Evolutionary conservation across 1,140 invertebrate genomes (phyloP).

Genomic region (Chelonus insularis): DNA sequence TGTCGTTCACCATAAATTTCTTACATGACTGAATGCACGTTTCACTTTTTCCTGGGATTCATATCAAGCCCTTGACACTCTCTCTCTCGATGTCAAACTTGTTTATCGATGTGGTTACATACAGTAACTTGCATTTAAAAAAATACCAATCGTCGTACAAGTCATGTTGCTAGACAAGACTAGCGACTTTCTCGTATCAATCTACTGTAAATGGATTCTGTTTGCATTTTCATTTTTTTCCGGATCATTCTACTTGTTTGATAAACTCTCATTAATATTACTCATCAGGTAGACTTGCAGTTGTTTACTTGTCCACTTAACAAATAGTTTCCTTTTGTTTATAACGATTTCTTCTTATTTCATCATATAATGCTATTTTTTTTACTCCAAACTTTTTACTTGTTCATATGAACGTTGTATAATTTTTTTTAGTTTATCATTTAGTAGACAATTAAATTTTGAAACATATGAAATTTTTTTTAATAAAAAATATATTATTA

Average conservation of each 20-base stretch:
- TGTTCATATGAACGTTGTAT: no score
- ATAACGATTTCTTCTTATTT: no score
- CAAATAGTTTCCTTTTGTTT: no score
- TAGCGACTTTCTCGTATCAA: conserved; percentile 12
- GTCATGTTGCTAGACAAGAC: conserved; percentile 16
- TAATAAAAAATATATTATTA: no score
- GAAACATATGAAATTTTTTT: no score
- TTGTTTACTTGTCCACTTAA: no score
- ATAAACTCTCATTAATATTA: not conserved
- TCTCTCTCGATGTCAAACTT: not conserved
- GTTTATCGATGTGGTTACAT: not conserved
- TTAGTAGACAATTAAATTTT: no score
- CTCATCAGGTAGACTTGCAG: no score
- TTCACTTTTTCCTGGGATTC: not conserved
- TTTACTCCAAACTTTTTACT: no score
- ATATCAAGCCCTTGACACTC: conserved; percentile 13
- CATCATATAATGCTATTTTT: no score
- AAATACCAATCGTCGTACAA: conserved; percentile 7
- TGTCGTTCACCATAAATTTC: not conserved
- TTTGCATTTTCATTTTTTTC: conserved; percentile 2
- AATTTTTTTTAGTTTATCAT: no score
- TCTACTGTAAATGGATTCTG: conserved; percentile 1
- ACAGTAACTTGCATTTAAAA: not conserved
- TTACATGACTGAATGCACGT: not conserved
- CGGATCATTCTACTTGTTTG: not conserved